Conservation (phyloP, 1,140 invertebrate genomes). For the Holotrichia oblita region DNA sequence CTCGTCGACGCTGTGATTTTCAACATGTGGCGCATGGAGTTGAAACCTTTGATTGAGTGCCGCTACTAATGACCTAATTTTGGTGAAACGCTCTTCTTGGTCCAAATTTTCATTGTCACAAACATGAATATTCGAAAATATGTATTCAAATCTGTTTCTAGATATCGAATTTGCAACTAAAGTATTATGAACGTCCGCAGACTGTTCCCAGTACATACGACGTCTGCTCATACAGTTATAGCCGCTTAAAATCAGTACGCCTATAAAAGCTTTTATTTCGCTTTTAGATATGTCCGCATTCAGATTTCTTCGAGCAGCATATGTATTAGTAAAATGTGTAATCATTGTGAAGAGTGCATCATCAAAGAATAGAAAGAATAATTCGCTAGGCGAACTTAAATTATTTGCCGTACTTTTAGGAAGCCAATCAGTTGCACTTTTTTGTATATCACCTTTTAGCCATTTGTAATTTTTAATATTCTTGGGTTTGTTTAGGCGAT, state of each 20-base stretch:
- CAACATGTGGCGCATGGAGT: constrained; percentile 40
- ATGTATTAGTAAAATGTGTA: constrained; percentile 42
- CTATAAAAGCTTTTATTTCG: constrained; percentile 49
- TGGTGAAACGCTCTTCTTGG: constrained; percentile 54
- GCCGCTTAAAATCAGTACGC: constrained; percentile 47
- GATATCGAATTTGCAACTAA: constrained; percentile 23
- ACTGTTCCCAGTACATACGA: constrained; percentile 44
- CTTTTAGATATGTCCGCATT: constrained; percentile 44
- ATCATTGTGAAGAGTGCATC: constrained; percentile 47
- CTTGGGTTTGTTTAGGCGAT: background rate
- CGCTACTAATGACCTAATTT: constrained; percentile 52
- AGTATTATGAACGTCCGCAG: constrained; percentile 33
- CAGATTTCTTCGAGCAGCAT: constrained; percentile 42
- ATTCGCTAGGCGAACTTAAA: constrained; percentile 11
- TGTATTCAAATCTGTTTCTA: constrained; percentile 43
- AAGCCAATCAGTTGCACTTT: constrained; percentile 12
- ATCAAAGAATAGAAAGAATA: constrained; percentile 46
- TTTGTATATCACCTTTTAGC: background rate
- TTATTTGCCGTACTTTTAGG: constrained; percentile 7
- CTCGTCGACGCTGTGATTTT: constrained; percentile 55
- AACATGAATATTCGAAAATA: constrained; percentile 49
- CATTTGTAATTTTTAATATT: constrained; percentile 6
- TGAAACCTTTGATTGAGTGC: constrained; percentile 45
- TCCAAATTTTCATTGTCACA: constrained; percentile 53
- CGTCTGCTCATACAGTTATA: constrained; percentile 46